Percentiles rank a stretch among this genome's conserved stretches.
phyloP scores from a whole-genome alignment of 2,113 vertebrate species.

The Anas platyrhynchos region DNA sequence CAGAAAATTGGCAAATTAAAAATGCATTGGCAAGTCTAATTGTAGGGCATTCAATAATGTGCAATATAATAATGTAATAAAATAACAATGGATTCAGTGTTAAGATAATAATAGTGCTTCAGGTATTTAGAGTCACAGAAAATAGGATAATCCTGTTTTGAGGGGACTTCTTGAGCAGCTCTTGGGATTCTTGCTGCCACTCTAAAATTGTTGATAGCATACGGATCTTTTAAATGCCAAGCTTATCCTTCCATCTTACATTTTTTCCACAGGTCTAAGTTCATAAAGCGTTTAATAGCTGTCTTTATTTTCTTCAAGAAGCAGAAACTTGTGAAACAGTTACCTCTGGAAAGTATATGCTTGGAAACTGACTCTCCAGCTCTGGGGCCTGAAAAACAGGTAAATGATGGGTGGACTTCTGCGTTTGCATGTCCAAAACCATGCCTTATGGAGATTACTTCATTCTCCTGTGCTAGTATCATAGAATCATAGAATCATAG shows the following conservation, averaged over 20 bases:
- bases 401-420: slow-evolving; percentile 36
- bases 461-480: too few species aligned
- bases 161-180: not conserved
- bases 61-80: not conserved
- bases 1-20: not conserved
- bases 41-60: not conserved
- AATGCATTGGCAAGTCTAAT: not conserved
- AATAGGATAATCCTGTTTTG: not conserved
- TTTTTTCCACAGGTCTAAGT: not conserved
- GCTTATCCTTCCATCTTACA: not conserved
- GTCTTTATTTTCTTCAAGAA: slow-evolving; percentile 85
- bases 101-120: not conserved
- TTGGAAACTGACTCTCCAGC: slow-evolving; percentile 95
- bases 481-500: too few species aligned
- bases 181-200: not conserved
- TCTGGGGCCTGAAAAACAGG: slow-evolving; percentile 94
- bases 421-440: not conserved
- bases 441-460: not conserved
- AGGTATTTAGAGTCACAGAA: not conserved
- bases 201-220: not conserved
- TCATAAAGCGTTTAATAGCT: not conserved
- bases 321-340: slow-evolving; percentile 94
- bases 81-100: not conserved
- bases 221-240: not conserved
- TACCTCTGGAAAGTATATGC: slow-evolving; percentile 92